Base-by-base conservation (phyloP, 2,113 vertebrate species). In the Embiotoca jacksoni region DNA sequence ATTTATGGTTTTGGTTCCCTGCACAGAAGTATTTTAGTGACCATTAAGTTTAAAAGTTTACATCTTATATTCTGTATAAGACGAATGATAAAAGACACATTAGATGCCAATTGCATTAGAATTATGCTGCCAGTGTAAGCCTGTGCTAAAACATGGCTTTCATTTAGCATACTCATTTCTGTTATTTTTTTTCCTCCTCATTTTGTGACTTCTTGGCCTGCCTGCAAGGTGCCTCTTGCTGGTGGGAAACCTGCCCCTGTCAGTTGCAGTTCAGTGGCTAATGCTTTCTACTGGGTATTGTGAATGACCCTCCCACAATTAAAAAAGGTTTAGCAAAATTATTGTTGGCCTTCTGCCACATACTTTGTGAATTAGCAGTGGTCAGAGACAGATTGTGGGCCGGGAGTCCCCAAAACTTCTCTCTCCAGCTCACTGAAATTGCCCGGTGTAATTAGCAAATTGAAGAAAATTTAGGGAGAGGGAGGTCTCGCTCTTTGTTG, bases 301-400 rank as follows among this genome's bases (percentile, higher is more conserved):
- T 70, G 86, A 90, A 70, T 84, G 82, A 91, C 80, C 76, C 77
- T 76, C 65, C 70, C 58, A 89, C 74, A 92, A 92, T 92, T 91
- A 91, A 93, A 92, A 92, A 88, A 88, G 70, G 83, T 82, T 88
- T 85, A 85, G 87, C 60, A 86, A 82, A 92, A 89, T 92, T 88
- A 87, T 82, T 88, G 53, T 83, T 94, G 90, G 92, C 91, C 82
- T 80, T 32, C 46, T 86, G 85, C 88, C 91, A 92, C 83, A 77
- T 78, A 82, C 77, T 84, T 91, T 81, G 66, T 84, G 84, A 85
- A 72, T 88, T 88, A 84, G 69, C 72, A 54, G 54, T 91, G 84
- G 87, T 91, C 63, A 76, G 69, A 81, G 65, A 85, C 75, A 67
- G 88, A 72, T 83, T 84, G 72, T 78, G 50, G 59, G 75, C 63